Evolutionary conservation across 1,140 invertebrate species (phyloP), one percentile per base, ranked within the genome.

Genomic region (Luehdorfia chinensis): DNA sequence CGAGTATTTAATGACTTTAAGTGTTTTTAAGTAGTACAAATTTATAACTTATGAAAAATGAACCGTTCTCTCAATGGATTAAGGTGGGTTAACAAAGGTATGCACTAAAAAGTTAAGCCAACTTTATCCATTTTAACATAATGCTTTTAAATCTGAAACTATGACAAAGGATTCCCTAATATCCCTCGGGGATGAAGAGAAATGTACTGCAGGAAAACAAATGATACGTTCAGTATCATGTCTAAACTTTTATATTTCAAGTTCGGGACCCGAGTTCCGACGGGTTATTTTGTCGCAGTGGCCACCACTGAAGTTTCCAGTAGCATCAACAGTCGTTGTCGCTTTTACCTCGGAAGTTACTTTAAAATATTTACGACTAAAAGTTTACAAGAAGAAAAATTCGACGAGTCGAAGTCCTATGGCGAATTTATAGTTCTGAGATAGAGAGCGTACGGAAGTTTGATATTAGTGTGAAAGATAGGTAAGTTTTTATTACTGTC

Each of bases 301-400:
- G 62, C 69, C 73, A 67, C 62, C 69, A 63, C 62, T 33, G 51
- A 69, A 78, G 62, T 75, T 75, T 65, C 18, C 59, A 64, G 59
- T 49, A 69, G 59, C 77, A 67, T 77, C 74, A 77, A 77, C 73
- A 73, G 64, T 70, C 52, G 53, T 51, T 75, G 75, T 78, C 78
- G 79, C 65, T 77, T 78, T 73, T 75, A 56, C 62, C 57, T 59
- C 43, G 47, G 50, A 75, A 79, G 64, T 79, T 70, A 77, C 69
- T 77, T 79, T 83, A 83, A 83, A 83, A 79, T 83, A 83, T 83
- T 83, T 83, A 79, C 72, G 74, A 77, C 60, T 52, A 11, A 37
- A 74, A 79, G 48, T 75, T 77, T 63, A 50, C 25, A 55, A 39
- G 56, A 68, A 70, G 62, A 74, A 72, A 78, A 75, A 63, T 78